Evolutionary conservation across 2,888 invertebrate species (phyloP), one percentile per base, ranked within the genome.

Genomic region (Steinernema hermaphroditum): DNA sequence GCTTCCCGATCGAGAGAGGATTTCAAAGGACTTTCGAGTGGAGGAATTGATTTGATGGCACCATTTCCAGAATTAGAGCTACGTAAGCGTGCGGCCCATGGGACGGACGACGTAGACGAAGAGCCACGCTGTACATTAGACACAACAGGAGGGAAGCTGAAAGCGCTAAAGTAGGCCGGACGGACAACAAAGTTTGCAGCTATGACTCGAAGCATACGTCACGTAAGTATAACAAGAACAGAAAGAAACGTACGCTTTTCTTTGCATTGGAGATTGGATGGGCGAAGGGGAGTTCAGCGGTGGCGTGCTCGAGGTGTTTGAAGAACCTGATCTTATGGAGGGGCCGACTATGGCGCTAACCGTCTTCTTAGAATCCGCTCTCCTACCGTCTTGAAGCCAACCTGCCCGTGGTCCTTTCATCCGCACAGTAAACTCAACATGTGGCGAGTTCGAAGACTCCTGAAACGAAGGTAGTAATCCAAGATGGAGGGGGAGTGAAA

Each of bases 51-150:
- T 37, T 37, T 37, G 37, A 37, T 12, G 12, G 37, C 12, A 37
- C 6, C 4, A 12, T 37, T 37, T 37, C 4, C 37, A 37, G 37
- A 37, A 37, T 12, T 12, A 8, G 37, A 37, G 37, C 62, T 62
- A 8, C 62, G 22, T 27, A 72, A 24, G 24, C 71, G 43, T n/a
- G 72, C 34, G 16, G 49, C 73, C 41, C 70, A 50, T 44, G 70
- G 62, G 19, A 62, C 62, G 9, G 62, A 29, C 2, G 70, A 27
- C 1, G 71, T 27, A n/a, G 73, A 19, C 8, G 73, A 73, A 16
- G 72, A 22, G 41, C 71, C 73, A 27, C 73, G 73, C 19, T 70
- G 72, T 12, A 72, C 72, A 70, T 70, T 72, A n/a, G 69, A 69
- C 49, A 27, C 73, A 50, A 72, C 29, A 50, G 54, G 54, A 50